These are phyloP conservation scores for Acipenser transmontanus DNA, from an alignment of 2,797 vertebrate species.

Conservation along the genomic window DNA sequence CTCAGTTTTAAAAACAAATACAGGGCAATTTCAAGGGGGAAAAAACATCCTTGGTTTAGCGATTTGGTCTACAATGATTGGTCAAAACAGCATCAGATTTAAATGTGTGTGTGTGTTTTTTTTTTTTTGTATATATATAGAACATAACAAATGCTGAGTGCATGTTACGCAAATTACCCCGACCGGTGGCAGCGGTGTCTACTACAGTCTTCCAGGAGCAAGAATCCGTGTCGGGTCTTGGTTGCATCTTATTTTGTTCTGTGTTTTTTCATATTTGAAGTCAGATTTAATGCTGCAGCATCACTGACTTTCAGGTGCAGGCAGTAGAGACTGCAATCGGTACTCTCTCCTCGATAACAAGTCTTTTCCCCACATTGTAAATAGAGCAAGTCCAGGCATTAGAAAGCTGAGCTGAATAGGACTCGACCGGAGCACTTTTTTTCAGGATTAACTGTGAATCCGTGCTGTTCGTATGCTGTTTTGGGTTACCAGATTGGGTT, in stretches of 20 bases:
- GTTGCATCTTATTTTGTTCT: constrained; percentile 14
- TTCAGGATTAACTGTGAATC: constrained; percentile 1
- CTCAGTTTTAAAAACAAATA: too few species aligned
- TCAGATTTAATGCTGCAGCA: constrained; percentile 17
- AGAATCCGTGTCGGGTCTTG: constrained; percentile 20
- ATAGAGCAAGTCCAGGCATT: constrained; percentile 22
- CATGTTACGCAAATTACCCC: neutral
- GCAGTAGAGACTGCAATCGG: constrained; percentile 14
- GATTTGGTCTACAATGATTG: too few species aligned
- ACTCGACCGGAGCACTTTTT: constrained; percentile 4
- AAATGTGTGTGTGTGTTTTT: neutral
- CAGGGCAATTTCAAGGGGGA: too few species aligned
- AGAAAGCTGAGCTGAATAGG: constrained; percentile 9
- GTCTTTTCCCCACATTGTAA: constrained; percentile 18
- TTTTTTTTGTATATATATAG: neutral
- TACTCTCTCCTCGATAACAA: neutral
- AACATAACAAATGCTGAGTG: neutral
- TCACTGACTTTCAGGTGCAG: constrained; percentile 19
- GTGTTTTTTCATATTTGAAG: constrained; percentile 8
- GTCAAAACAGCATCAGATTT: too few species aligned
- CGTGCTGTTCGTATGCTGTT: neutral
- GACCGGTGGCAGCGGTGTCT: neutral
- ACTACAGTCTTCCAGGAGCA: constrained; percentile 7
- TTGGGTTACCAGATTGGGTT: neutral
- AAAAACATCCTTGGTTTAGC: too few species aligned